A percentile compares a stretch with the other conserved stretches of the same genome.
These are phyloP conservation scores for Limnephilus auricula DNA, from an alignment of 2,888 invertebrate species.

Conservation along the genomic window DNA sequence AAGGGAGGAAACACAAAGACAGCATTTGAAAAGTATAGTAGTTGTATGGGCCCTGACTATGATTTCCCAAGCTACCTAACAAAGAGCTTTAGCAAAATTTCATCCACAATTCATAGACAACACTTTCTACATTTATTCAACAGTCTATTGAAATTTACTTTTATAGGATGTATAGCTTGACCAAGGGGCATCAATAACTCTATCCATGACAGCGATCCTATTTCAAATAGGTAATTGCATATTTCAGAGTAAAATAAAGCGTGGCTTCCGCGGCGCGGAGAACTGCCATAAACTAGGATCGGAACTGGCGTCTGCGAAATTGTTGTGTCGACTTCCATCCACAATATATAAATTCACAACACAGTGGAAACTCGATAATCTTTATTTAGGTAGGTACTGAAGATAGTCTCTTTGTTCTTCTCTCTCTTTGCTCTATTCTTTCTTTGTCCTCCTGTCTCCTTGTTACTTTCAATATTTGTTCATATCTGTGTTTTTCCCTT, in stretches of 20 bases:
- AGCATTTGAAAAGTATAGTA: too few relatives aligned
- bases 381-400: not conserved
- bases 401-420: not conserved
- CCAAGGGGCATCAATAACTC: not conserved
- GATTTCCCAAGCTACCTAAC: too few relatives aligned
- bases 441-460: not conserved
- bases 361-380: not conserved
- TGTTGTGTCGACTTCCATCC: conserved; percentile 20
- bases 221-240: conserved; percentile 2
- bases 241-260: not conserved
- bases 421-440: not conserved
- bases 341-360: not conserved
- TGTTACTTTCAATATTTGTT: not conserved
- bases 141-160: not conserved
- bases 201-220: not conserved
- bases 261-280: not conserved
- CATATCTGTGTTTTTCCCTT: not conserved
- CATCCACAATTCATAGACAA: not conserved
- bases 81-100: not conserved
- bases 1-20: too few relatives aligned
- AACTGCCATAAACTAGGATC: not conserved
- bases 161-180: not conserved
- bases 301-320: conserved; percentile 14
- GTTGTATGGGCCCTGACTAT: too few relatives aligned
- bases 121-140: not conserved